These are phyloP conservation scores for Drosophila mercatorum DNA, from an alignment of 2,888 invertebrate genomes.

Conservation along the genomic window DNA sequence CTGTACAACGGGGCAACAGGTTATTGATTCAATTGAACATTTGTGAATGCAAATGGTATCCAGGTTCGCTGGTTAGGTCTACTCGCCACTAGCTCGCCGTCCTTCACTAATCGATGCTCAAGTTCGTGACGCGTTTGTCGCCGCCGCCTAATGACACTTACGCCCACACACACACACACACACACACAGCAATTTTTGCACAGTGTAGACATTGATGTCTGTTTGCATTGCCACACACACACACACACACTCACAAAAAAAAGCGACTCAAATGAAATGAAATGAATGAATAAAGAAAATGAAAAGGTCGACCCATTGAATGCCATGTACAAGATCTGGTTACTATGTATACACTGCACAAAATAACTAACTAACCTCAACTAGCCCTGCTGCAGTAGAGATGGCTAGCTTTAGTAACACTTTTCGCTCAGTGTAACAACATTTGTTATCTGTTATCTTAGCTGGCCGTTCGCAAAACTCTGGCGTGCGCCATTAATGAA, in stretches of 20 bases:
- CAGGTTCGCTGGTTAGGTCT: slow-evolving; percentile 27
- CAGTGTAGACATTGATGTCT: slow-evolving; percentile 51
- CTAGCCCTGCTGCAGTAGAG: no score
- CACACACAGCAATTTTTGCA: slow-evolving; percentile 20
- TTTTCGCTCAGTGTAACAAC: slow-evolving; percentile 38
- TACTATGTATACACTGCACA: slow-evolving; percentile 39
- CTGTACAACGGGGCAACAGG: slow-evolving; percentile 64
- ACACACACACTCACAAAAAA: neutral
- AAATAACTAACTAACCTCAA: neutral
- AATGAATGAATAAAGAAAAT: slow-evolving; percentile 56
- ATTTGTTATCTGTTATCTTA: slow-evolving; percentile 72
- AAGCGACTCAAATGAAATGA: slow-evolving; percentile 22
- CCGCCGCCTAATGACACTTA: slow-evolving; percentile 68
- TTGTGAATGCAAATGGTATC: slow-evolving; percentile 46
- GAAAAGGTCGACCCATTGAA: slow-evolving; percentile 63
- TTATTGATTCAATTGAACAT: slow-evolving; percentile 66
- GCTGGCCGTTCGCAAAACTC: slow-evolving; percentile 59
- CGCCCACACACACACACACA: slow-evolving; percentile 36
- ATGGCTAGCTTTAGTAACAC: neutral
- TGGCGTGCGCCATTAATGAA: slow-evolving; percentile 78
- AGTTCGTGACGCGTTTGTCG: slow-evolving; percentile 65
- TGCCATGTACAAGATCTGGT: slow-evolving; percentile 45
- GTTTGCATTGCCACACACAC: slow-evolving; percentile 59
- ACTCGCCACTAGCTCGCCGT: slow-evolving; percentile 27
- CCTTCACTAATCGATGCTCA: slow-evolving; percentile 69